Evolutionary conservation across 92 coral and sea anemone species (phyloP).

Genomic region (Micromussa lordhowensis): DNA sequence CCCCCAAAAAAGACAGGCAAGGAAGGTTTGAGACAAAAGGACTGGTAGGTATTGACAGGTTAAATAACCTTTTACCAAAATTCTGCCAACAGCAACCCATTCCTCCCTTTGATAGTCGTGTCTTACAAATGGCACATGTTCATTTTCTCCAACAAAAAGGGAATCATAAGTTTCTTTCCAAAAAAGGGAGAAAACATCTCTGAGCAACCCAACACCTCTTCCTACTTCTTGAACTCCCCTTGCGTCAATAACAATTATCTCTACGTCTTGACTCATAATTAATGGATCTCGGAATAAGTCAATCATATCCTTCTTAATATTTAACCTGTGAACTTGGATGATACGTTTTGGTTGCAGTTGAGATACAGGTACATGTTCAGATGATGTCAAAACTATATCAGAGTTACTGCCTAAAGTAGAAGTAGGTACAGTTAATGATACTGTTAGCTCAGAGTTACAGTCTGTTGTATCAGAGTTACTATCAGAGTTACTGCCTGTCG

Average conservation of each 20-base stretch:
- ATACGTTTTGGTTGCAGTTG: neutral
- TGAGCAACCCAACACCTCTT: slow-evolving; percentile 52
- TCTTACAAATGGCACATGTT: slow-evolving; percentile 49
- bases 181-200: slow-evolving; percentile 59
- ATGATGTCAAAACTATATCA: neutral
- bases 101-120: slow-evolving; percentile 55
- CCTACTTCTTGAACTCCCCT: slow-evolving; percentile 58
- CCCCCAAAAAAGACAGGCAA: slow-evolving; percentile 54
- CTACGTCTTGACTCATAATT: slow-evolving; percentile 40
- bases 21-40: slow-evolving; percentile 44
- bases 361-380: neutral
- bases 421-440: neutral
- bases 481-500: slow-evolving; percentile 12
- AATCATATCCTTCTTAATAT: slow-evolving; percentile 44
- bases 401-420: slow-evolving; percentile 7
- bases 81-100: slow-evolving; percentile 62
- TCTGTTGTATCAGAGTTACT: no score
- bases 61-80: slow-evolving; percentile 55
- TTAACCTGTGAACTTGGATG: slow-evolving; percentile 43
- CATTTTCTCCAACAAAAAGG: slow-evolving; percentile 45
- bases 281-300: slow-evolving; percentile 47
- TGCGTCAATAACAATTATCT: slow-evolving; percentile 57
- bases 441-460: neutral
- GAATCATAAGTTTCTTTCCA: slow-evolving; percentile 51
- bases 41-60: slow-evolving; percentile 43